A percentile compares a stretch with the other conserved stretches of the same genome.
These are phyloP conservation scores for Tetragonula carbonaria DNA, from an alignment of 2,888 invertebrate genomes.

Conservation along the genomic window DNA sequence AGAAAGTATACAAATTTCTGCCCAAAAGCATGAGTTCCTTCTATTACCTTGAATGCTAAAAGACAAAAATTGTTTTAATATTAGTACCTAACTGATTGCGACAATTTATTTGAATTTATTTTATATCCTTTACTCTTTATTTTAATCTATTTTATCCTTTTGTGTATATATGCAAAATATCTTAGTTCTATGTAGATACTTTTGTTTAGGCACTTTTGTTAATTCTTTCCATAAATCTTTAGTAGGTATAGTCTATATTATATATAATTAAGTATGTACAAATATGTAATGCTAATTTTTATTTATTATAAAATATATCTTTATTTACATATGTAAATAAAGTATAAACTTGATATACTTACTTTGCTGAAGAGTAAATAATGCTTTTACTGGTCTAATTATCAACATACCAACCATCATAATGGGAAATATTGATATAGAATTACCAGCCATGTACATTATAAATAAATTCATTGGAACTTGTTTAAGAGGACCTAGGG, in stretches of 20 bases:
- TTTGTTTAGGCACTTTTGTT: neutral
- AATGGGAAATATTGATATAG: constrained; percentile 99
- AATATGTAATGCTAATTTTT: neutral
- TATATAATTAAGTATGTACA: neutral
- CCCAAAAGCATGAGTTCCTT: constrained; percentile 94
- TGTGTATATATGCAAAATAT: neutral
- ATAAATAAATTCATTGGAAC: constrained; percentile 99
- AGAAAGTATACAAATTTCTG: constrained; percentile 97
- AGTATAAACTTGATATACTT: constrained; percentile 50
- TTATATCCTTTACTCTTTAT: neutral
- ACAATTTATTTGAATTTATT: neutral
- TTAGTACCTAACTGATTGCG: neutral
- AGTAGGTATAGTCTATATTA: neutral
- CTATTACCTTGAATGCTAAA: constrained; percentile 95
- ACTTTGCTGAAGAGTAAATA: constrained; percentile 93
- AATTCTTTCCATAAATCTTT: neutral
- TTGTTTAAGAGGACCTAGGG: constrained; percentile 97
- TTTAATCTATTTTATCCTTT: neutral
- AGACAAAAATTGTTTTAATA: constrained; percentile 35
- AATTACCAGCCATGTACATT: constrained; percentile 99
- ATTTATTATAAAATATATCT: neutral
- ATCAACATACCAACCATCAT: constrained; percentile 99
- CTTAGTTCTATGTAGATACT: neutral
- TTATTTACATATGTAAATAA: neutral
- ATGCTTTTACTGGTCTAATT: constrained; percentile 97